Percentiles rank a stretch among this genome's conserved stretches.
Evolutionary conservation across 2,113 vertebrate species (phyloP).

Genomic region (Chelonoidis abingdonii): DNA sequence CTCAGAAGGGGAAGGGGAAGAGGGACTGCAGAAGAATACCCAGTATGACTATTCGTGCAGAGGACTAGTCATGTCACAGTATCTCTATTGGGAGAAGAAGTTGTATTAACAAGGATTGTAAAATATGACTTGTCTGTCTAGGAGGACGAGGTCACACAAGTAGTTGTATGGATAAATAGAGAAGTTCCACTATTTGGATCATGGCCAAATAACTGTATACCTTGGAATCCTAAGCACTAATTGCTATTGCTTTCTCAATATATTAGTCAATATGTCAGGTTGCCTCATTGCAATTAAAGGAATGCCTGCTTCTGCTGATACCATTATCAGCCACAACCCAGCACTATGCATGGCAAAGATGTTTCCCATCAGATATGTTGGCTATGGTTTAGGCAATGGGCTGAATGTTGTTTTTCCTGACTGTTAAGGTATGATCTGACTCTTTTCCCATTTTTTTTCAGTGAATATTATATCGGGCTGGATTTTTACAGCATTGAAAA

Average conservation of each 20-base stretch:
- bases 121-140: background rate
- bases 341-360: background rate
- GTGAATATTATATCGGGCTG: background rate
- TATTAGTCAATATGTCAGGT: background rate
- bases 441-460: background rate
- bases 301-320: background rate
- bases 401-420: background rate
- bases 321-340: background rate
- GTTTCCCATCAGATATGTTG: background rate
- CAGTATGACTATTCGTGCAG: background rate
- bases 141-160: background rate
- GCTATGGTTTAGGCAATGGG: background rate
- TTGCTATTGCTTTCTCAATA: background rate
- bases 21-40: background rate
- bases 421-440: background rate
- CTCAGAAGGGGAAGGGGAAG: too few species aligned
- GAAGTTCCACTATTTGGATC: background rate
- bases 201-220: background rate
- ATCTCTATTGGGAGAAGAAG: background rate
- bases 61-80: background rate
- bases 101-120: background rate
- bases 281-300: background rate
- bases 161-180: background rate
- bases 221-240: background rate
- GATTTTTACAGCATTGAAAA: background rate